Base-by-base conservation (phyloP, 2,888 invertebrate genomes). In the Hirtodrosophila alboralis region DNA sequence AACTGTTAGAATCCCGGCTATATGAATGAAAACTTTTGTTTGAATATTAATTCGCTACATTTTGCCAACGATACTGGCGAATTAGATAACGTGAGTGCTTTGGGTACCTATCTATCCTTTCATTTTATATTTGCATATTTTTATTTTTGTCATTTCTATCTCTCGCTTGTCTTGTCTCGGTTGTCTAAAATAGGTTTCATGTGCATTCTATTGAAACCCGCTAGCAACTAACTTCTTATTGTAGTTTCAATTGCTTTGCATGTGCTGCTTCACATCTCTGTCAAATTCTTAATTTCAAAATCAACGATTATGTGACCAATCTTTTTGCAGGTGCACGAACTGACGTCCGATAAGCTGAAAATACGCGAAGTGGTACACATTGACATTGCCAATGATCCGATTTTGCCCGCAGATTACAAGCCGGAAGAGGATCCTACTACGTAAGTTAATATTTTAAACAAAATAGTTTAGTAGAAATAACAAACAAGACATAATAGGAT, bases 1-100 rank as follows among this genome's bases (percentile, higher is more conserved):
- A 3, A 44, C 1, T 33, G 18, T 62, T 71, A 96, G 96, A 97
- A 97, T 92, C 96, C 96, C 65, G 96, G 96, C 78, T 97, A 96
- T 91, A 98, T 98, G 98, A 97, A 98, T 92, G 97, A 98, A 47
- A 96, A 96, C 91, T 98, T 98, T 92, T 92, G 94, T 75, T 95
- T 98, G 88, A 95, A 95, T 91, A 97, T 99, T 92, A 98, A 98
- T 92, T 97, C 98, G 60, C 93, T 98, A 92, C 99, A 99, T 92
- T 92, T 96, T 89, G 94, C 94, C 56, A 98, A 98, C 90, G 99
- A 98, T 90, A 92, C 91, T 66, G 98, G 98, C 48, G 93, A 94
- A 68, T 94, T 95, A 90, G 93, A 94, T 78, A 98, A 98, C 92
- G 98, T 97, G 92, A 95, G 97, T 94, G 60, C 49, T 49, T 43